Evolutionary conservation across 2,888 invertebrate genomes (phyloP).

Genomic region (Orthonychiurus folsomi): DNA sequence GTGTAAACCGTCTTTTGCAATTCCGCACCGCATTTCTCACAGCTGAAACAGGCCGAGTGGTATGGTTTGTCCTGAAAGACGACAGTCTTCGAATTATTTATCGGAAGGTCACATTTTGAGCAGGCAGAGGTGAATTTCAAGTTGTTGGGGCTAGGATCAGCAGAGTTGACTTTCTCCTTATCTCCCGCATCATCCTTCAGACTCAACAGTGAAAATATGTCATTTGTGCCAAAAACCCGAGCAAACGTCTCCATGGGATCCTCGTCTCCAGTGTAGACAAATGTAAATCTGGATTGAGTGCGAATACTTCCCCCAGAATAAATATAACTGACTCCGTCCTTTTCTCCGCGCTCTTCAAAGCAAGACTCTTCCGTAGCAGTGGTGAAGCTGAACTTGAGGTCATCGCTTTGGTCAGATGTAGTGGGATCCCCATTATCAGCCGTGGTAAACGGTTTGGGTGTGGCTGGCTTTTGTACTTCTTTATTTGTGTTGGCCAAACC

Average conservation of each 20-base stretch:
- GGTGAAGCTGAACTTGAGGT: background rate
- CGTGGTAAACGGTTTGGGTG: too few species aligned
- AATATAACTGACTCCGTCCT: background rate
- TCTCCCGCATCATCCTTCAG: background rate
- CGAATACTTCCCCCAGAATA: background rate
- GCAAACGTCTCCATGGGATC: background rate
- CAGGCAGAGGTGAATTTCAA: too few species aligned
- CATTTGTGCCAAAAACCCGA: background rate
- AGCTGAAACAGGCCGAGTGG: background rate
- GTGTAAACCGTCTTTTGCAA: background rate
- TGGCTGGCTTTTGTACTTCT: background rate
- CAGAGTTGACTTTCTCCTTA: too few species aligned
- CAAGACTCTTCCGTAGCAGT: background rate
- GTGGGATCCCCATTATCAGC: background rate
- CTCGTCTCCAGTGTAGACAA: background rate
- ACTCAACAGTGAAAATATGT: background rate
- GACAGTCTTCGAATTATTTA: background rate
- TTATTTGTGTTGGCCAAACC: background rate
- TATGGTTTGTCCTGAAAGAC: background rate
- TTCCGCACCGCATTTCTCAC: background rate
- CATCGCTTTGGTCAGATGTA: background rate
- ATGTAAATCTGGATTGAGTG: background rate
- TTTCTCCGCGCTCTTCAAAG: background rate
- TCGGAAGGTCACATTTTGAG: background rate
- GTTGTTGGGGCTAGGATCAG: too few species aligned